Conservation (phyloP, 2,797 vertebrate genomes). For the Agapornis canus region DNA sequence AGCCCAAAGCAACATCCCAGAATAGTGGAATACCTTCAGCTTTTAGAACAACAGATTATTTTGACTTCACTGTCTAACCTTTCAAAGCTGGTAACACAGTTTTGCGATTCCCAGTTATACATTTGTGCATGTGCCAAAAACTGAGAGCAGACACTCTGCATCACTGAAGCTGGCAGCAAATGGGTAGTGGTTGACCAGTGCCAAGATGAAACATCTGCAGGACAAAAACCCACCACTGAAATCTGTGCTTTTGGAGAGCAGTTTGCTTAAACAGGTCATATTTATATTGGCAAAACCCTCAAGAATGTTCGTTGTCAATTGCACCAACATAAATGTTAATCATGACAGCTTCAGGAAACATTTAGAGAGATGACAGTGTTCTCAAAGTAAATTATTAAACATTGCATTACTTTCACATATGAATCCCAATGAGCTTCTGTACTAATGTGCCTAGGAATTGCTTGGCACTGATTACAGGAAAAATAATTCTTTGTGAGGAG, state of each 20-base stretch:
- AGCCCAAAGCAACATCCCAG: background rate
- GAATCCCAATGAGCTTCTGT: background rate
- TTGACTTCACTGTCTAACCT: background rate
- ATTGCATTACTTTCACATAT: background rate
- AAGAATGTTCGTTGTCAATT: slow-evolving; percentile 41
- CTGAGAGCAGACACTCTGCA: background rate
- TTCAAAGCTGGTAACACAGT: background rate
- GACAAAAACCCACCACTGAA: background rate
- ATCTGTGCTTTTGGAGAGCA: background rate
- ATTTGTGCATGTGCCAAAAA: background rate
- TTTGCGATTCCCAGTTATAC: background rate
- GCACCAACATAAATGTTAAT: slow-evolving; percentile 36
- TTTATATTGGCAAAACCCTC: slow-evolving; percentile 13
- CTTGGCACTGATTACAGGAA: background rate
- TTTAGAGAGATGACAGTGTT: background rate
- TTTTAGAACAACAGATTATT: background rate
- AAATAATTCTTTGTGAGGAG: background rate
- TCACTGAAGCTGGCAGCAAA: background rate
- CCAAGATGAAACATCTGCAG: slow-evolving; percentile 8
- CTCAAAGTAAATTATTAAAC: slow-evolving; percentile 50
- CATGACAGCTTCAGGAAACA: slow-evolving; percentile 35
- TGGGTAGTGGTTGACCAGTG: background rate
- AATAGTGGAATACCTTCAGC: background rate
- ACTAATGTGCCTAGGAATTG: slow-evolving; percentile 13
- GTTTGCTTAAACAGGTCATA: slow-evolving; percentile 41